A percentile compares a stretch with the other conserved stretches of the same genome.
These are phyloP conservation scores for Asarcornis scutulata DNA, from an alignment of 2,113 vertebrate genomes.

Conservation along the genomic window DNA sequence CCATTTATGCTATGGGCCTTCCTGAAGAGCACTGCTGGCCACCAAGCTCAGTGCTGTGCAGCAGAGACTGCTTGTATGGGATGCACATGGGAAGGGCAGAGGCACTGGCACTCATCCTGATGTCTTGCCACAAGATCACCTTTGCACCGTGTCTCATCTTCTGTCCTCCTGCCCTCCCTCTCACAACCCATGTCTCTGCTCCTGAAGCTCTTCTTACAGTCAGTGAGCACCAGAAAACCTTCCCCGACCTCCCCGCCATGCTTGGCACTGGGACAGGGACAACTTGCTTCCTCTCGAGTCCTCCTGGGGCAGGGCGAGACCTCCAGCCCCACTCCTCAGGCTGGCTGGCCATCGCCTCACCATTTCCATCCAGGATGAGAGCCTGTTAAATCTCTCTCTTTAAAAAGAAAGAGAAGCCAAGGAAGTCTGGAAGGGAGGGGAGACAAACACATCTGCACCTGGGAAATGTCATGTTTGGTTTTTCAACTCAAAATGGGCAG, in stretches of 20 bases:
- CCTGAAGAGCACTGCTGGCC: neutral
- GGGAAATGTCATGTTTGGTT: constrained; percentile 63
- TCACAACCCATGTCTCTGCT: neutral
- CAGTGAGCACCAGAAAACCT: neutral
- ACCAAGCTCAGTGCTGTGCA: neutral
- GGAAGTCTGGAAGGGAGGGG: constrained; percentile 20
- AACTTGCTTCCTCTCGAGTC: neutral
- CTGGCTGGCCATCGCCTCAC: neutral
- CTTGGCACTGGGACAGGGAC: neutral
- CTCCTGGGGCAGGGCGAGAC: neutral
- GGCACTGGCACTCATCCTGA: neutral
- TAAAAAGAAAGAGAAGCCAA: neutral
- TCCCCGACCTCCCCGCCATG: neutral
- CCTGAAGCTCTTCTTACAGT: neutral
- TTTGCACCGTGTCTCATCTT: neutral
- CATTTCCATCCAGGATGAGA: neutral
- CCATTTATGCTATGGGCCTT: neutral
- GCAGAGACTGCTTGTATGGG: neutral
- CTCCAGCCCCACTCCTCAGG: neutral
- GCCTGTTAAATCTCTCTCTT: constrained; percentile 6
- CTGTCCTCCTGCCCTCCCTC: neutral
- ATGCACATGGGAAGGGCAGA: neutral
- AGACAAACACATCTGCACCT: constrained; percentile 44
- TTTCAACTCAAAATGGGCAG: constrained; percentile 48
- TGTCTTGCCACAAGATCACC: neutral